Evolutionary conservation across 2,797 vertebrate species (phyloP).

Genomic region (Rousettus madagascariensis): DNA sequence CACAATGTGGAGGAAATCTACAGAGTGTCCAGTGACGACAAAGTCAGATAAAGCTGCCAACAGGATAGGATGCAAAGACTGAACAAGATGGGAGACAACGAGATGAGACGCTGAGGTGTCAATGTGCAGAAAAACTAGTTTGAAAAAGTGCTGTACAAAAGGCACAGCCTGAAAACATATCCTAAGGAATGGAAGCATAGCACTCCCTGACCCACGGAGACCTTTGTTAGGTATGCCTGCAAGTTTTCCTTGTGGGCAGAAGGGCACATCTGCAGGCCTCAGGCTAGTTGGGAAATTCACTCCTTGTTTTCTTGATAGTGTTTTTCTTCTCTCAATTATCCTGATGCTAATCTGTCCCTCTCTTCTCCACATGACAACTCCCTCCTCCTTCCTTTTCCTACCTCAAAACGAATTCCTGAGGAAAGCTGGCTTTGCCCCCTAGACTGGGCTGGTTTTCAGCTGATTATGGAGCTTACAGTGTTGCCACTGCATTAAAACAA

Average conservation of each 20-base stretch:
- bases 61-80: neutral
- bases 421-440: neutral
- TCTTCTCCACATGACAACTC: neutral
- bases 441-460: slow-evolving; percentile 1
- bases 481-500: neutral
- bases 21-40: neutral
- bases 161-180: neutral
- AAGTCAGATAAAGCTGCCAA: neutral
- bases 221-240: rapidly evolving
- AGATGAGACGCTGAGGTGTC: neutral
- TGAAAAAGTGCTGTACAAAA: neutral
- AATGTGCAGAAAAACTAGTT: neutral
- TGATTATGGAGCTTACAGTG: neutral
- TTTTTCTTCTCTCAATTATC: neutral
- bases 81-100: neutral
- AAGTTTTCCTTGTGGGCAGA: neutral
- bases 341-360: neutral
- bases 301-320: neutral
- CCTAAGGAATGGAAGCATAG: neutral
- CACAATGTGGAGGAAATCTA: neutral
- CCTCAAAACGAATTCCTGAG: neutral
- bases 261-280: neutral
- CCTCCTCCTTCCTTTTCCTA: neutral
- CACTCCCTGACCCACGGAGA: rapidly evolving
- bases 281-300: neutral